phyloP scores from a whole-genome alignment of 2,113 vertebrate genomes.

The Cochlearius cochlearius region DNA sequence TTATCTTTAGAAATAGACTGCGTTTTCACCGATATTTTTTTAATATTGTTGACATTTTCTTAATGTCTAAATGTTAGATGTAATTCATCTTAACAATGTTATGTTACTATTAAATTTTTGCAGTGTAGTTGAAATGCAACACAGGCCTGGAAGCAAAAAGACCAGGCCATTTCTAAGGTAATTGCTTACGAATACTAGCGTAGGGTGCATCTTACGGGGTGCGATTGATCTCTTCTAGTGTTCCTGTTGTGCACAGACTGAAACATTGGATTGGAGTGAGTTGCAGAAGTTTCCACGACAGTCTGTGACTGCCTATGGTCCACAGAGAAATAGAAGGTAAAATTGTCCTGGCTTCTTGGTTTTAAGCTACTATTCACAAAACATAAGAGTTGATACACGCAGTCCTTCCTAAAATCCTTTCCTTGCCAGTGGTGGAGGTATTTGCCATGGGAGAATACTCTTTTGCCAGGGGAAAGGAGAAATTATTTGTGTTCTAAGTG shows the following conservation, averaged over 20 bases:
- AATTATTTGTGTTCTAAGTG: not conserved
- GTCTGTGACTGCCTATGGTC: not conserved
- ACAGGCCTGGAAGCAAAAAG: not conserved
- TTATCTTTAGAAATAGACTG: not conserved
- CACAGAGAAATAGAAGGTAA: not conserved
- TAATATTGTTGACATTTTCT: not conserved
- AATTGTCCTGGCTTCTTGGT: not conserved
- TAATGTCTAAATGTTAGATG: not conserved
- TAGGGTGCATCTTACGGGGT: not conserved
- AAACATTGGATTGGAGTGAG: not conserved
- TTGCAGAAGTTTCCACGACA: not conserved
- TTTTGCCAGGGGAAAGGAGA: not conserved
- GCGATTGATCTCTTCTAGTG: not conserved
- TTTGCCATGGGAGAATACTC: not conserved
- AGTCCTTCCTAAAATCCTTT: not conserved
- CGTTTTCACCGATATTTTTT: not conserved
- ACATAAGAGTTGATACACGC: not conserved
- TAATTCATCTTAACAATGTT: not conserved
- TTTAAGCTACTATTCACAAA: not conserved
- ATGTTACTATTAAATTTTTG: not conserved
- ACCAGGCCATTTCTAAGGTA: not conserved
- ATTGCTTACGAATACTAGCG: not conserved
- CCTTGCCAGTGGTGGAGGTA: not conserved
- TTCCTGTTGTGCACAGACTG: not conserved
- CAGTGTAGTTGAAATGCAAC: not conserved